Base-by-base conservation (phyloP, 1,140 invertebrate species). In the Drosophila nigromelanica region DNA sequence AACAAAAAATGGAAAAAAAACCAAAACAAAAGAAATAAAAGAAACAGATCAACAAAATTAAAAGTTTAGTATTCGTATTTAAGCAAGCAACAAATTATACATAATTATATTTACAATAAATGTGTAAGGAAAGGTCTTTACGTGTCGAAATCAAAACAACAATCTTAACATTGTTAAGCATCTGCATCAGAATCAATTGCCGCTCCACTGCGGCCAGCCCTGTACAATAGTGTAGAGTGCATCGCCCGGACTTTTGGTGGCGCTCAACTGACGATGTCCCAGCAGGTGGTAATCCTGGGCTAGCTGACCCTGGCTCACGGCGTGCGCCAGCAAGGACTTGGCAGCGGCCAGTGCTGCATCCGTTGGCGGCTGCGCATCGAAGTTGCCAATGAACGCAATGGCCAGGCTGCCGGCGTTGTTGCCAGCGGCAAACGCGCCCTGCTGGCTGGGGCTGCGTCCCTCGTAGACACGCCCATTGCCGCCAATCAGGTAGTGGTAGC, bases 381-480 rank as follows among this genome's bases (percentile, higher is more conserved):
- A 94, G 62, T 92, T 93, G 8, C 94, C 94, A 42, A 94, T 93
- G 1, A 95, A 92, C 1, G 92, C 94, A 33, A 95, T 92, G 12
- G 93, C 94, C 27, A 95, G 81, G 12, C 93, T 93, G 42, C 93
- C 93, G 2, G 73, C 89, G 78, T 96, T 96, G 73, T 94, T 94
- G 3, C 93, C 92, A 0, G 78, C 83, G 0, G 94, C 93, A 71
- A 95, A 94, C 0, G 94, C 93, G 0, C 94, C 94, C 0, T 92
- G 79, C 4, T 77, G 76, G 30, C 93, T 91, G 93, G 94, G 94
- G 5, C 94, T 95, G 14, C 95, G 92, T 11, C 94, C 95, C 75
- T 94, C 94, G 77, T 95, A 95, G 0, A 93, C 93, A 12, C 93
- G 93, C 0, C 94, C 95, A 87, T 95, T 95, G 33, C 93, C 94